Percentiles rank a stretch among this genome's conserved stretches.
These are phyloP conservation scores for Chauna torquata DNA, from an alignment of 2,113 vertebrate species.

Conservation along the genomic window DNA sequence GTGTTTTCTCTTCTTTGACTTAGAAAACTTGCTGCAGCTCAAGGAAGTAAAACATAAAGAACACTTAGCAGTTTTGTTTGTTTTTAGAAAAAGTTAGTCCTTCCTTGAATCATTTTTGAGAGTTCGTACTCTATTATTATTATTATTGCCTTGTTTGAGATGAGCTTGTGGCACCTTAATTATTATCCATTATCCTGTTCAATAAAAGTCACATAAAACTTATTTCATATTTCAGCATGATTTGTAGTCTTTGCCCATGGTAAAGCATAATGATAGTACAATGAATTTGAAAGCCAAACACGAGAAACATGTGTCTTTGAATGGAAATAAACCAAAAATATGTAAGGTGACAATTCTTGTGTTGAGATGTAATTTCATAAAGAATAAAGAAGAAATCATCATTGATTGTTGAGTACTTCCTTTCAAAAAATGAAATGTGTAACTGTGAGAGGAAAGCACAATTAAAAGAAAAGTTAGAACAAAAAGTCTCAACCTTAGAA, in stretches of 20 bases:
- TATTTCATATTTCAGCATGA: not conserved
- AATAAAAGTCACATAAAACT: not conserved
- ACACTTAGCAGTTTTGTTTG: not conserved
- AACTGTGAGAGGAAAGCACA: not conserved
- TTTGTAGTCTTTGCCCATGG: not conserved
- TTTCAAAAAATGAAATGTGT: not conserved
- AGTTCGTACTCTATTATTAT: not conserved
- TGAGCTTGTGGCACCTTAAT: constrained; percentile 47
- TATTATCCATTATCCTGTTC: not conserved
- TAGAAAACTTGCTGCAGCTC: not conserved
- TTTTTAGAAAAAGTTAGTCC: not conserved
- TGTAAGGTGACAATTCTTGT: not conserved
- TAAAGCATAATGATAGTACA: not conserved
- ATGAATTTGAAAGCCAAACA: not conserved
- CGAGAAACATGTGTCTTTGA: not conserved
- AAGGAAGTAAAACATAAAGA: not conserved
- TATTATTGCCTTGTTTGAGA: not conserved
- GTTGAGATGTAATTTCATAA: not conserved
- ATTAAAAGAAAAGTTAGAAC: not conserved
- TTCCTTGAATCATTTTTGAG: not conserved
- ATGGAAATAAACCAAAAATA: not conserved
- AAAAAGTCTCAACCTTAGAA: not conserved
- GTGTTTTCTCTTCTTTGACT: not conserved
- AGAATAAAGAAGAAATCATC: not conserved
- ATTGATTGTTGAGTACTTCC: not conserved